A percentile compares a stretch with the other conserved stretches of the same genome.
These are phyloP conservation scores for Tenthredo distinguenda DNA, from an alignment of 2,888 invertebrate species.

Conservation along the genomic window DNA sequence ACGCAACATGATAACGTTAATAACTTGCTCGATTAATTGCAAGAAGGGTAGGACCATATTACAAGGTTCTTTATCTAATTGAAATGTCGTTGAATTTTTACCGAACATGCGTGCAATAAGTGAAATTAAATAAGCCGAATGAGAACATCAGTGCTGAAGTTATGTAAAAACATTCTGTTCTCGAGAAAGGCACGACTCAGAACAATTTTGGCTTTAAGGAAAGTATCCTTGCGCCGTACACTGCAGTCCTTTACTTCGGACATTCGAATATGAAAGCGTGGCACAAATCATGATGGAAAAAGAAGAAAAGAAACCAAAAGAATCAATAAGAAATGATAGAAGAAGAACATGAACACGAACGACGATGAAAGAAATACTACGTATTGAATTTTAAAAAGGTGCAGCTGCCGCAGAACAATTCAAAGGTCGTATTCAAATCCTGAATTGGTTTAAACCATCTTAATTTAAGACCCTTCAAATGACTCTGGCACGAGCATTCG, in stretches of 20 bases:
- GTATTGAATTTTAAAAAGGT: constrained; percentile 1
- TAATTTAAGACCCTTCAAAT: background rate
- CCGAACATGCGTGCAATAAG: background rate
- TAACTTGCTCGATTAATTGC: background rate
- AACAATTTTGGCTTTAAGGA: background rate
- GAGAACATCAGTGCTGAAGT: background rate
- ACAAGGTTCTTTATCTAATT: background rate
- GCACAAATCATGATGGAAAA: background rate
- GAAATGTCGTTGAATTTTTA: background rate
- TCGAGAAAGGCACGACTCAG: background rate
- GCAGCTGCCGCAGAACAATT: constrained; percentile 21
- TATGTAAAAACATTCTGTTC: background rate
- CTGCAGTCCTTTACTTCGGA: background rate
- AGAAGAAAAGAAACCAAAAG: background rate
- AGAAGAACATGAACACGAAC: background rate
- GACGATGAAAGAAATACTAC: background rate
- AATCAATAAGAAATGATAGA: background rate
- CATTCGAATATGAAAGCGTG: constrained; percentile 11
- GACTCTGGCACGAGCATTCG: constrained; percentile 17
- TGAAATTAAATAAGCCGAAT: background rate
- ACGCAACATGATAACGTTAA: background rate
- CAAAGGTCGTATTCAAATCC: background rate
- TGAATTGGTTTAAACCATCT: background rate
- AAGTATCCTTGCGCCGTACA: background rate
- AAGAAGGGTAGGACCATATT: background rate